These are phyloP conservation scores for Dermatemys mawii DNA, from an alignment of 2,113 vertebrate genomes.

Conservation along the genomic window DNA sequence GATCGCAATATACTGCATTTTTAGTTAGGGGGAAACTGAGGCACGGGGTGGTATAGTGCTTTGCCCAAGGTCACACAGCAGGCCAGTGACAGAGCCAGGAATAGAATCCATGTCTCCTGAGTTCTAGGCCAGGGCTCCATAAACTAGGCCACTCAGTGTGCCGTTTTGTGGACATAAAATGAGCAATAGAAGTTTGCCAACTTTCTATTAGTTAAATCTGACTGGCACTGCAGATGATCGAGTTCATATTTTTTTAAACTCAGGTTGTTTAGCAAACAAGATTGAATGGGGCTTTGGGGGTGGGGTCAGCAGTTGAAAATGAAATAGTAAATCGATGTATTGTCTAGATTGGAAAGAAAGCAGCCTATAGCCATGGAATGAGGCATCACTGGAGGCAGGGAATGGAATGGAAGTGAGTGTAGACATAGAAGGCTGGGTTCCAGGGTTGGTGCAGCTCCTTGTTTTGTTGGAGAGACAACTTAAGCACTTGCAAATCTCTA, in stretches of 20 bases:
- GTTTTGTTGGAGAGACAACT: slow-evolving; percentile 1
- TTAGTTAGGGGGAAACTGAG: background rate
- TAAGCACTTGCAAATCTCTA: background rate
- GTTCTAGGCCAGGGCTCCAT: background rate
- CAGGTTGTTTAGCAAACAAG: background rate
- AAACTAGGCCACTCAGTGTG: background rate
- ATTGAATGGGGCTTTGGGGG: background rate
- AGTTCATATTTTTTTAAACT: rapidly evolving
- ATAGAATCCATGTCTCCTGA: background rate
- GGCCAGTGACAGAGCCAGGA: background rate
- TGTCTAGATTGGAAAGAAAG: background rate
- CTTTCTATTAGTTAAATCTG: background rate
- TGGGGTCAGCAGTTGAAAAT: background rate
- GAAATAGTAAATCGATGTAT: background rate
- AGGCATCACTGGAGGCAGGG: background rate
- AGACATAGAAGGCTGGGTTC: background rate
- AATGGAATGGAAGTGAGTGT: background rate
- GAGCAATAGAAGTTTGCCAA: background rate
- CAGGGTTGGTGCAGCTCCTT: background rate
- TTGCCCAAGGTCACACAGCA: background rate
- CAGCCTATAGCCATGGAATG: background rate
- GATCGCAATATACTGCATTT: background rate
- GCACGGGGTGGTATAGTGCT: background rate
- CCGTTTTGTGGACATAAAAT: background rate
- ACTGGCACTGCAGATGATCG: background rate